These are phyloP conservation scores for Physocephala rufipes DNA, from an alignment of 2,888 invertebrate genomes.

Conservation along the genomic window DNA sequence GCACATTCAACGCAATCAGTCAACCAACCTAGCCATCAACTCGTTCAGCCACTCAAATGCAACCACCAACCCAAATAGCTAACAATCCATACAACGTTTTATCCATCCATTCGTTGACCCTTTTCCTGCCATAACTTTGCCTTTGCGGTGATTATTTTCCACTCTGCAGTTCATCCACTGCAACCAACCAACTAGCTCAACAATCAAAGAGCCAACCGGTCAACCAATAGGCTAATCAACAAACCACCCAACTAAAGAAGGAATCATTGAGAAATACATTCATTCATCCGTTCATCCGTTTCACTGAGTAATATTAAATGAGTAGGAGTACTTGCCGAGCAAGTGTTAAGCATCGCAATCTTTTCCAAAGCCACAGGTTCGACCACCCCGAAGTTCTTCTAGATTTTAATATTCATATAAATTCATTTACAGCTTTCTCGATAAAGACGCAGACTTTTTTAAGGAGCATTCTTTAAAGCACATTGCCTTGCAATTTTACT, in stretches of 20 bases:
- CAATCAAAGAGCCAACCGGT: background rate
- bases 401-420: background rate
- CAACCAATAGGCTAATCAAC: constrained; percentile 1
- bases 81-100: too few species aligned
- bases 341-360: constrained; percentile 15
- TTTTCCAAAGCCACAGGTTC: constrained; percentile 18
- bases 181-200: background rate
- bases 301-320: constrained; percentile 9
- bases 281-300: constrained; percentile 13
- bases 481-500: too few species aligned
- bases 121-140: too few species aligned
- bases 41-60: background rate
- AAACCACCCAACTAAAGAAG: too few species aligned
- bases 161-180: background rate
- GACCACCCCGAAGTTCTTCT: too few species aligned
- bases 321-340: constrained; percentile 5
- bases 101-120: background rate
- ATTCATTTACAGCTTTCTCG: too few species aligned
- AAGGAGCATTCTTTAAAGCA: too few species aligned
- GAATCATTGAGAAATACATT: background rate
- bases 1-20: background rate
- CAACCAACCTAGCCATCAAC: background rate
- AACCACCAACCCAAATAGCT: constrained; percentile 2
- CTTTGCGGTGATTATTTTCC: too few species aligned
- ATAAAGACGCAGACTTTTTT: too few species aligned